Conservation (phyloP, 2,888 invertebrate genomes). For the Caradrina clavipalpis region DNA sequence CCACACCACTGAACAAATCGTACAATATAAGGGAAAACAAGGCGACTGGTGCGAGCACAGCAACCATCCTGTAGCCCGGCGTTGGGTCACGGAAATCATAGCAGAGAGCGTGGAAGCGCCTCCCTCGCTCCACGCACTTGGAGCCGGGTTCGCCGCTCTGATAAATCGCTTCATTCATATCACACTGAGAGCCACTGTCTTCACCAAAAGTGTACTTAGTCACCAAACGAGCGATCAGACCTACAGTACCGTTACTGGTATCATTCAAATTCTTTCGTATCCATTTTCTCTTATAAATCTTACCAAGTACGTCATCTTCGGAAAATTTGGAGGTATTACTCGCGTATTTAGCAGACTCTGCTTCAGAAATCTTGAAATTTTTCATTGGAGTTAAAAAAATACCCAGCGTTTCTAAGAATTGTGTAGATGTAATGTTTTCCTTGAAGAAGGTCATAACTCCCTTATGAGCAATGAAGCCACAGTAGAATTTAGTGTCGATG, state of each 20-base stretch:
- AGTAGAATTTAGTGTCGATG: slow-evolving; percentile 76
- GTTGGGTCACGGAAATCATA: slow-evolving; percentile 82
- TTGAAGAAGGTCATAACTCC: slow-evolving; percentile 50
- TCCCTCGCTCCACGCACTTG: slow-evolving; percentile 77
- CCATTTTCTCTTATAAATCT: slow-evolving; percentile 74
- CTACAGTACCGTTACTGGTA: slow-evolving; percentile 71
- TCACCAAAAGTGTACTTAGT: slow-evolving; percentile 79
- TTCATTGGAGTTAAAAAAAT: slow-evolving; percentile 60
- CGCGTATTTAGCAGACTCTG: background rate
- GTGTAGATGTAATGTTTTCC: slow-evolving; percentile 62
- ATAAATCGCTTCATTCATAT: slow-evolving; percentile 79
- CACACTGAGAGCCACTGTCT: slow-evolving; percentile 76
- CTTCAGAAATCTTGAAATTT: slow-evolving; percentile 12
- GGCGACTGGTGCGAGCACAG: slow-evolving; percentile 82
- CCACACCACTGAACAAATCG: slow-evolving; percentile 85
- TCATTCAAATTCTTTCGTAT: slow-evolving; percentile 64
- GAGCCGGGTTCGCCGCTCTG: slow-evolving; percentile 77
- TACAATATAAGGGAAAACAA: slow-evolving; percentile 85
- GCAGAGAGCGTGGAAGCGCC: slow-evolving; percentile 78
- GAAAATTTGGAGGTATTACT: slow-evolving; percentile 62
- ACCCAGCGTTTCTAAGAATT: slow-evolving; percentile 70
- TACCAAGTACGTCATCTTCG: slow-evolving; percentile 74
- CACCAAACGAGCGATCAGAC: slow-evolving; percentile 77
- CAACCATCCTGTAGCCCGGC: slow-evolving; percentile 82
- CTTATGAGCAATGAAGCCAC: slow-evolving; percentile 78